A percentile compares a stretch with the other conserved stretches of the same genome.
Conservation (phyloP, 2,888 invertebrate species). For the Mantis religiosa region DNA sequence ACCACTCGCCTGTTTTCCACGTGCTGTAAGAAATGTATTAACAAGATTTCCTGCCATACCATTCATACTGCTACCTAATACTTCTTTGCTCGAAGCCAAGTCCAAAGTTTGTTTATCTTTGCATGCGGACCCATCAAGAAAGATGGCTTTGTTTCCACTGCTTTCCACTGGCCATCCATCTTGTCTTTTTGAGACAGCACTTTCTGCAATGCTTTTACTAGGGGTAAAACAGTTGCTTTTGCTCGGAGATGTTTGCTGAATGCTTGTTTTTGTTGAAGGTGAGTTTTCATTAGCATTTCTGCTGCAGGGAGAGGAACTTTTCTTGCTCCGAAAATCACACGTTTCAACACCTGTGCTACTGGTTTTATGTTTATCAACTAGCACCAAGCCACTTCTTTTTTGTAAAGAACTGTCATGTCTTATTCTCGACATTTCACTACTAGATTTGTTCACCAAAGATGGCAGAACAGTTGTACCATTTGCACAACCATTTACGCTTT, state of each 20-base stretch:
- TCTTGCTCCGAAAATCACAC: neutral
- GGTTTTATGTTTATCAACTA: neutral
- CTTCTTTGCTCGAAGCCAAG: constrained; percentile 35
- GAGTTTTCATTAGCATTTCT: neutral
- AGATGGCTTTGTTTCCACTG: neutral
- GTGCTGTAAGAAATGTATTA: neutral
- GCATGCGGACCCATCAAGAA: neutral
- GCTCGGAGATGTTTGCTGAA: neutral
- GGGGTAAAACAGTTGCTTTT: neutral
- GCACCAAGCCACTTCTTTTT: neutral
- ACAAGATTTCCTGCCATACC: constrained; percentile 31
- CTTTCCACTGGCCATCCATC: neutral
- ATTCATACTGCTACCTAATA: constrained; percentile 34
- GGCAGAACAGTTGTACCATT: neutral
- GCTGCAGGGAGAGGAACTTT: neutral
- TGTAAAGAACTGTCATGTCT: neutral
- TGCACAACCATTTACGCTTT: neutral
- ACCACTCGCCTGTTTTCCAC: constrained; percentile 26
- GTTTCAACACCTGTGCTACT: neutral
- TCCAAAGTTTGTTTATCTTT: neutral
- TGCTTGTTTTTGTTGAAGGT: neutral
- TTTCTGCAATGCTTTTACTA: neutral
- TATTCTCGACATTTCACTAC: neutral
- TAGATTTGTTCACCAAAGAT: neutral
- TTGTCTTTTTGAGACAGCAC: neutral